Percentiles rank a stretch among this genome's conserved stretches.
phyloP scores from a whole-genome alignment of 2,113 vertebrate genomes.

The Onychostoma macrolepis region DNA sequence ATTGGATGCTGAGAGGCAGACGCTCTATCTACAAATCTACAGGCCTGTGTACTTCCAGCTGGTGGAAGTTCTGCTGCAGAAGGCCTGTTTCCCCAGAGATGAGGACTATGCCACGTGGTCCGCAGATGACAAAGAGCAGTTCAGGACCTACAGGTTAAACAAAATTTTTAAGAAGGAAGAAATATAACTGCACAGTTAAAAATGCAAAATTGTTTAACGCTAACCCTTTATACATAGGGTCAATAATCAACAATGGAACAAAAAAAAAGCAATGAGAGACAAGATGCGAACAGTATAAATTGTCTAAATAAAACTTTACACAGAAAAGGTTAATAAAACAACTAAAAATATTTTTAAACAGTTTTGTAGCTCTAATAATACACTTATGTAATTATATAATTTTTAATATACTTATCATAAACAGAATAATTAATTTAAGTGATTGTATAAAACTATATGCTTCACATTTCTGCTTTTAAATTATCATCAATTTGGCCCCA shows the following conservation, averaged over 20 bases:
- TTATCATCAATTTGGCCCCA: not conserved
- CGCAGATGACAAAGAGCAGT: constrained; percentile 96
- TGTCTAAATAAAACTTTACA: too few species aligned
- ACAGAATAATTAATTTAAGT: not conserved
- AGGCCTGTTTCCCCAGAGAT: constrained; percentile 91
- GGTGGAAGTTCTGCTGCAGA: constrained; percentile 93
- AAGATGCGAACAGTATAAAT: too few species aligned
- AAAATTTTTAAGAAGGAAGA: not conserved
- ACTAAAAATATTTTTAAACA: too few species aligned
- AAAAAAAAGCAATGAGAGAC: too few species aligned
- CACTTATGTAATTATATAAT: not conserved
- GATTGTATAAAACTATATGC: not conserved
- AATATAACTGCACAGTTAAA: not conserved
- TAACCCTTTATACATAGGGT: too few species aligned
- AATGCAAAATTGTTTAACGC: not conserved
- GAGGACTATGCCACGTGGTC: constrained; percentile 92
- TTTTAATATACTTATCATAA: too few species aligned
- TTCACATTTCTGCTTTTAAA: not conserved
- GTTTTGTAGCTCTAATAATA: not conserved
- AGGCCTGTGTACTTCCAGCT: constrained; percentile 95
- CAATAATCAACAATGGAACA: too few species aligned
- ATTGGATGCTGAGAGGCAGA: constrained; percentile 91
- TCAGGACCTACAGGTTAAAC: constrained; percentile 92
- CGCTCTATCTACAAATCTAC: constrained; percentile 93
- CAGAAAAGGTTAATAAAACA: too few species aligned